Conservation (phyloP, 2,797 vertebrate species). For the Pseudomugil gertrudae region DNA sequence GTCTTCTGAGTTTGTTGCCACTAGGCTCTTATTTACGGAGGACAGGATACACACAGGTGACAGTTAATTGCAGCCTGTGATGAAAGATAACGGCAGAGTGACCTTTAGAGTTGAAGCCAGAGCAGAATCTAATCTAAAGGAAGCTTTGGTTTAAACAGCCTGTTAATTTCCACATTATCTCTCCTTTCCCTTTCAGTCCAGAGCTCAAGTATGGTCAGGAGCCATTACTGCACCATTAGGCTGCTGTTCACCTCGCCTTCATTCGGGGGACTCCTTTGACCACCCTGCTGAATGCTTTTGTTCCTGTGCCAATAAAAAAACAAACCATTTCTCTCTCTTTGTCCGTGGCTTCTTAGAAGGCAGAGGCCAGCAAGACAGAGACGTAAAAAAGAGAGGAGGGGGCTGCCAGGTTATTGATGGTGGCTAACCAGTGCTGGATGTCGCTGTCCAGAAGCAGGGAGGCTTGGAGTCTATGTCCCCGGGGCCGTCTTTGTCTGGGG, state of each 20-base stretch:
- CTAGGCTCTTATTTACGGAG: conserved; percentile 18
- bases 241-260: conserved; percentile 72
- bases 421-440: conserved; percentile 59
- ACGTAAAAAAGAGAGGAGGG: conserved; percentile 19
- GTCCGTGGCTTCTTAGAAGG: conserved; percentile 48
- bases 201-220: conserved; percentile 38
- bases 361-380: conserved; percentile 42
- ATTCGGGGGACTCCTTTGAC: conserved; percentile 47
- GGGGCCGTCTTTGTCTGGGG: conserved; percentile 80
- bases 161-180: conserved; percentile 80
- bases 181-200: conserved; percentile 59
- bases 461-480: conserved; percentile 72
- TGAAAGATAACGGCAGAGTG: conserved; percentile 57
- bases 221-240: conserved; percentile 73
- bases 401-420: conserved; percentile 73
- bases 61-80: conserved; percentile 51
- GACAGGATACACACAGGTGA: conserved; percentile 53
- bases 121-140: conserved; percentile 51
- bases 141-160: conserved; percentile 75
- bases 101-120: conserved; percentile 62
- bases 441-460: conserved; percentile 67
- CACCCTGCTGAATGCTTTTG: conserved; percentile 66
- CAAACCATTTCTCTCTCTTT: conserved; percentile 62
- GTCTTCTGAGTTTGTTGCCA: background rate
- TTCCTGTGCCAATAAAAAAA: conserved; percentile 65